phyloP scores from a whole-genome alignment of 2,113 vertebrate species.

The Leiothrix lutea region DNA sequence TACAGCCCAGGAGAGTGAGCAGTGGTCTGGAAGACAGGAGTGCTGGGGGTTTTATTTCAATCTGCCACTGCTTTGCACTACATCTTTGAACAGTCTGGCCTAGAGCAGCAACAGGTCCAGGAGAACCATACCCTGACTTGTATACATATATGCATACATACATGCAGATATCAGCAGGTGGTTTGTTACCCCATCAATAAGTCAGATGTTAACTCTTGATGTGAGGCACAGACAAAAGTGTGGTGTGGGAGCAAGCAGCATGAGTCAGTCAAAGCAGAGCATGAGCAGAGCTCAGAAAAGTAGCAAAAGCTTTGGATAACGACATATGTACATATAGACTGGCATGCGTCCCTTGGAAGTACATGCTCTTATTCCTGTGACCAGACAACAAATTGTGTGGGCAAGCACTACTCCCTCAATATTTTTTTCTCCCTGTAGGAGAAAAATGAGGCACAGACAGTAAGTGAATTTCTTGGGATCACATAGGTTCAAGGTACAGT shows the following conservation, averaged over 20 bases:
- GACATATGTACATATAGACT: background rate
- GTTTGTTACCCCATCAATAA: background rate
- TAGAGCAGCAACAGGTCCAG: background rate
- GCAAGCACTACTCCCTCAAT: background rate
- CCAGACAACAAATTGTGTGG: background rate
- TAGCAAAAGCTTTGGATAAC: background rate
- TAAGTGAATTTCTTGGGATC: background rate
- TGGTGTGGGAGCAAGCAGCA: accelerated
- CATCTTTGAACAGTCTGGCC: background rate
- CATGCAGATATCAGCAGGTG: background rate
- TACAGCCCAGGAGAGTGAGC: background rate
- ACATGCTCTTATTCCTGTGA: background rate
- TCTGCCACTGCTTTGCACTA: background rate
- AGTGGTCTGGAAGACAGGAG: background rate
- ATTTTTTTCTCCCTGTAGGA: background rate
- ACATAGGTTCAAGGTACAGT: background rate
- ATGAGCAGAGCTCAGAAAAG: background rate
- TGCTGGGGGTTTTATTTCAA: background rate
- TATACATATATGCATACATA: too few species aligned
- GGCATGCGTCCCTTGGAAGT: background rate
- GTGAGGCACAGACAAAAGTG: background rate
- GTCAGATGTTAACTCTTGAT: background rate
- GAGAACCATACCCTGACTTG: background rate
- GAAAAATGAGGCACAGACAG: background rate
- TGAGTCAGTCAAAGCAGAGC: background rate